A percentile compares a stretch with the other conserved stretches of the same genome.
These are phyloP conservation scores for Andrena trimmerana DNA, from an alignment of 2,888 invertebrate species.

Conservation along the genomic window DNA sequence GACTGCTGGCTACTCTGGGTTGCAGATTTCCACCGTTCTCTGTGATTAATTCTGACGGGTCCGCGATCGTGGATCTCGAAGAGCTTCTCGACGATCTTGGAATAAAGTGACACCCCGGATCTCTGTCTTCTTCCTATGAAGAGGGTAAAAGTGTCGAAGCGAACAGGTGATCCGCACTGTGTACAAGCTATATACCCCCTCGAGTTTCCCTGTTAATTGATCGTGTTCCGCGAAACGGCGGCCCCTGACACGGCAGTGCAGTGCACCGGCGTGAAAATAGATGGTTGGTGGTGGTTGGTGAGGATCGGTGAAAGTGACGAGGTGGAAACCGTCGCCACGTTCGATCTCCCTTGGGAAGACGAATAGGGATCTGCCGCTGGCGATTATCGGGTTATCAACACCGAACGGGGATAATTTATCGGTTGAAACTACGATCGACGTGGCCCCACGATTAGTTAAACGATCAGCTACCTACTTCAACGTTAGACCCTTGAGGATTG, in stretches of 20 bases:
- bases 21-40: not conserved
- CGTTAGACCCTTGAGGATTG: too few relatives aligned
- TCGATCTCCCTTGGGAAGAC: constrained; percentile 13
- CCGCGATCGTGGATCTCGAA: not conserved
- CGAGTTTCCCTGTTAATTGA: constrained; percentile 1
- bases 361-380: constrained; percentile 10
- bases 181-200: not conserved
- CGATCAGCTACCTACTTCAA: too few relatives aligned
- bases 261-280: constrained; percentile 67
- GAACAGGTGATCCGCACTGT: constrained; percentile 14
- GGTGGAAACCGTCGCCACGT: constrained; percentile 41
- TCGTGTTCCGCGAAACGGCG: constrained; percentile 18
- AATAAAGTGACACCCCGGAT: too few relatives aligned
- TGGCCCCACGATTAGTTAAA: too few relatives aligned
- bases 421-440: too few relatives aligned
- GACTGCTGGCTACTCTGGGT: not conserved
- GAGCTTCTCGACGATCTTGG: too few relatives aligned
- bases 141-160: not conserved
- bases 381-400: constrained; percentile 22
- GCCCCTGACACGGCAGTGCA: constrained; percentile 56
- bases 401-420: not conserved
- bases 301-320: constrained; percentile 61
- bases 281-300: constrained; percentile 56
- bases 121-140: not conserved
- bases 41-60: not conserved